Evolutionary conservation across 2,797 vertebrate genomes (phyloP).

Genomic region (Danio choprae): DNA sequence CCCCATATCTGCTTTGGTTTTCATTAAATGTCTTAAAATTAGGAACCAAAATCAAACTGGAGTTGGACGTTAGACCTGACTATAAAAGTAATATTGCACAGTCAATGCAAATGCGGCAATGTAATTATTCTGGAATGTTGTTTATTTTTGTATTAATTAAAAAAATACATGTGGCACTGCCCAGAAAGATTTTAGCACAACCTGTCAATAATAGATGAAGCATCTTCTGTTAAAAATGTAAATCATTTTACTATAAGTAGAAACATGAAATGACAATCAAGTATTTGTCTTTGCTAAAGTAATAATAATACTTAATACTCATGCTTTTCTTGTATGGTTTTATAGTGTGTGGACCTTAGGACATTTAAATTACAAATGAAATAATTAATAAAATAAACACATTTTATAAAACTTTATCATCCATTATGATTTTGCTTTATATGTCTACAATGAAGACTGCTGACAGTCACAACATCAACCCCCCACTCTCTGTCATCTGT

Average conservation of each 20-base stretch:
- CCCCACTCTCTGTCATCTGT: neutral
- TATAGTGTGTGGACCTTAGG: neutral
- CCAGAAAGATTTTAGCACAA: neutral
- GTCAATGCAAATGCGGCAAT: no score
- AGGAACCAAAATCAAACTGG: neutral
- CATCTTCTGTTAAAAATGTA: neutral
- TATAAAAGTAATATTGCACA: neutral
- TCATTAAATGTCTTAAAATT: constrained; percentile 13
- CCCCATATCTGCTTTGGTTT: neutral
- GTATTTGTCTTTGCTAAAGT: neutral
- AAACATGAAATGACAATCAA: neutral
- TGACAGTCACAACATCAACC: neutral
- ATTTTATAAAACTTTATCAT: neutral
- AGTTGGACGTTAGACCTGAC: neutral
- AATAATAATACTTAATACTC: neutral
- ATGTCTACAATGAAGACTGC: neutral
- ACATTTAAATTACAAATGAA: neutral
- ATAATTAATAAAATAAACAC: neutral
- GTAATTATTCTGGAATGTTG: neutral
- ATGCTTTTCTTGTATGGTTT: neutral
- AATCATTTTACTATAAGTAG: neutral
- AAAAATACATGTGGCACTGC: no score
- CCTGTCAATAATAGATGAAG: neutral
- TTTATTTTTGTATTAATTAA: neutral
- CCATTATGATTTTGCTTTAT: neutral